Percentiles rank a stretch among this genome's conserved stretches.
Conservation (phyloP, 2,797 vertebrate genomes). For the Peromyscus nudipes region DNA sequence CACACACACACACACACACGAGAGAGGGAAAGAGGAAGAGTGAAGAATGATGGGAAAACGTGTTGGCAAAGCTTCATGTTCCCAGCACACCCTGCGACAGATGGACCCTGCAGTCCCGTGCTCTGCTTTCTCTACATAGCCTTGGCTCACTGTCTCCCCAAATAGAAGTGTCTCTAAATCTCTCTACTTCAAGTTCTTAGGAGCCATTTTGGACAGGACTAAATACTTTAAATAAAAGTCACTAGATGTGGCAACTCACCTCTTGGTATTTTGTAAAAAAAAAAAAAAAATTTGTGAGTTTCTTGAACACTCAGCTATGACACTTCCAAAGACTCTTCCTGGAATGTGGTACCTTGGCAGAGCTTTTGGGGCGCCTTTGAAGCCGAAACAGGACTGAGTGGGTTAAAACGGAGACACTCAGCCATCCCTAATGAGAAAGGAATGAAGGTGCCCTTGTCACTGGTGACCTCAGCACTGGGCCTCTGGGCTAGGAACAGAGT, state of each 20-base stretch:
- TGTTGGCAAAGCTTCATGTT: neutral
- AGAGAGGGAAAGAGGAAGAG: neutral
- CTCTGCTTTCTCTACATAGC: too few relatives aligned
- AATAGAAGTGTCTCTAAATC: neutral
- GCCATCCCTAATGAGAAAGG: neutral
- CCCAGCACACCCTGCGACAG: neutral
- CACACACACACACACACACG: too few relatives aligned
- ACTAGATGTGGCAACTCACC: neutral
- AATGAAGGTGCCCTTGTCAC: fast-evolving
- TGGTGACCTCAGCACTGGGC: neutral
- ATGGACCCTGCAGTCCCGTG: neutral
- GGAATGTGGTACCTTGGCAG: neutral
- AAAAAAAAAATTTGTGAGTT: neutral
- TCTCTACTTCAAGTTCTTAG: neutral
- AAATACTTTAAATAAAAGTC: neutral
- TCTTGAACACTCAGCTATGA: neutral
- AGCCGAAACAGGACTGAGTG: neutral
- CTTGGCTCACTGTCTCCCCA: neutral
- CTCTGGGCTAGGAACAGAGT: neutral
- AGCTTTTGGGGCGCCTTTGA: neutral
- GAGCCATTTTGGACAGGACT: neutral
- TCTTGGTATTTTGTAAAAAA: neutral
- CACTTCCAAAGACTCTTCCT: neutral
- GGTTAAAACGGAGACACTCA: neutral
- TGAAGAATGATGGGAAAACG: neutral